These are phyloP conservation scores for Drosophila murphyi DNA, from an alignment of 1,140 invertebrate species.

Conservation along the genomic window DNA sequence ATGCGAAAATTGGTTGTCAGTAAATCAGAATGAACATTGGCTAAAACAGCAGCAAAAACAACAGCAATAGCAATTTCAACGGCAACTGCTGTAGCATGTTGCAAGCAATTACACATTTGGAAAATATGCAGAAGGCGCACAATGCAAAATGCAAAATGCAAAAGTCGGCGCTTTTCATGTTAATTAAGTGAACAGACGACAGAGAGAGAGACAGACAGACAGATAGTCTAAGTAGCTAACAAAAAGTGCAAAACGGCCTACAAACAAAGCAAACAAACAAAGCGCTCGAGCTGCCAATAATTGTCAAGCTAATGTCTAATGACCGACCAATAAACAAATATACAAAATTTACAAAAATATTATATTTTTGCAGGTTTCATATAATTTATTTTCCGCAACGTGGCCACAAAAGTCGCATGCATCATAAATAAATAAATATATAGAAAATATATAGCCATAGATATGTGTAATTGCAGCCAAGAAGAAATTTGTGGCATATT, in stretches of 20 bases:
- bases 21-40: neutral
- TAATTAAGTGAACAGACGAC: conserved; percentile 43
- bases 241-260: neutral
- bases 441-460: conserved; percentile 7
- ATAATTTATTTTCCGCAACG: conserved; percentile 69
- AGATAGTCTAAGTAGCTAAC: neutral
- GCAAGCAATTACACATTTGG: conserved; percentile 33
- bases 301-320: conserved; percentile 33
- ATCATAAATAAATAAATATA: conserved; percentile 52
- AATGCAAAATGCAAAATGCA: conserved; percentile 27
- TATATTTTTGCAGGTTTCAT: conserved; percentile 32
- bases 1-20: conserved; percentile 8
- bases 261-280: conserved; percentile 17
- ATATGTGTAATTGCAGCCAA: conserved; percentile 21
- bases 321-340: neutral
- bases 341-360: conserved; percentile 1
- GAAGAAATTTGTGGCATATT: conserved; percentile 44
- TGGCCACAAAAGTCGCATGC: conserved; percentile 51
- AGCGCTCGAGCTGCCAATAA: conserved; percentile 58
- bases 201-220: no score
- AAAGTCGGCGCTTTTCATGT: conserved; percentile 68
- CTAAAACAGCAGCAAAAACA: conserved; percentile 1
- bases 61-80: neutral
- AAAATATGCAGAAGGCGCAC: conserved; percentile 29
- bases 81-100: conserved; percentile 38